Evolutionary conservation across 2,113 vertebrate genomes (phyloP).

Genomic region (Lagopus leucura): DNA sequence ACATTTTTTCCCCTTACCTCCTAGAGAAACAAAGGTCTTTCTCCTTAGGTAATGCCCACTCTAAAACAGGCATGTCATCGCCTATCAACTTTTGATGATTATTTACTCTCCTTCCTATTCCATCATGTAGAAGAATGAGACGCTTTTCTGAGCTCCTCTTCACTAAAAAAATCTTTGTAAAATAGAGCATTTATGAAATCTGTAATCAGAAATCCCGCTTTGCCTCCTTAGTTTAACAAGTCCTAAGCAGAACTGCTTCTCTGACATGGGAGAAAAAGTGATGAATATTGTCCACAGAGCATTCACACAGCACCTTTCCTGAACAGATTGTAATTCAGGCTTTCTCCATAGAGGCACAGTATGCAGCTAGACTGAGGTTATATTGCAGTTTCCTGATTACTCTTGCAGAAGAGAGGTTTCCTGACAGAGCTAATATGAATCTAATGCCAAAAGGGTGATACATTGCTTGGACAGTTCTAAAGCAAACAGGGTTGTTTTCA

Average conservation of each 20-base stretch:
- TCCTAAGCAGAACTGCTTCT: neutral
- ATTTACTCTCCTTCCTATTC: neutral
- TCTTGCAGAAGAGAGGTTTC: neutral
- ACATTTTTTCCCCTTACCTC: neutral
- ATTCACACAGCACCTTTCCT: neutral
- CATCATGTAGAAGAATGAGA: neutral
- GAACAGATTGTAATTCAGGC: neutral
- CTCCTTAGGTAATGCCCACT: neutral
- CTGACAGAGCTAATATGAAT: neutral
- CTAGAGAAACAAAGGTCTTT: constrained; percentile 20
- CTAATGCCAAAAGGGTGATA: neutral
- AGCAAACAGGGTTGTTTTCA: neutral
- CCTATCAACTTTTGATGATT: neutral
- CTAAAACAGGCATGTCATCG: neutral
- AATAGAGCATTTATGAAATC: constrained; percentile 1
- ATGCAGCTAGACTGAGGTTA: neutral
- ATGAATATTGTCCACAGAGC: neutral
- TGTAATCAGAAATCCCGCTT: neutral
- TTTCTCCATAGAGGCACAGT: neutral
- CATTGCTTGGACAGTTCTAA: neutral
- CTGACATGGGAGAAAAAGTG: neutral
- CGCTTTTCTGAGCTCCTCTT: neutral
- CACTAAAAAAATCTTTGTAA: neutral
- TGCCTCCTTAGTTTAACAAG: neutral
- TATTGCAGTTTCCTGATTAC: neutral